A percentile compares a stretch with the other conserved stretches of the same genome.
These are phyloP conservation scores for Pentalonia nigronervosa DNA, from an alignment of 1,140 invertebrate species.

Conservation along the genomic window DNA sequence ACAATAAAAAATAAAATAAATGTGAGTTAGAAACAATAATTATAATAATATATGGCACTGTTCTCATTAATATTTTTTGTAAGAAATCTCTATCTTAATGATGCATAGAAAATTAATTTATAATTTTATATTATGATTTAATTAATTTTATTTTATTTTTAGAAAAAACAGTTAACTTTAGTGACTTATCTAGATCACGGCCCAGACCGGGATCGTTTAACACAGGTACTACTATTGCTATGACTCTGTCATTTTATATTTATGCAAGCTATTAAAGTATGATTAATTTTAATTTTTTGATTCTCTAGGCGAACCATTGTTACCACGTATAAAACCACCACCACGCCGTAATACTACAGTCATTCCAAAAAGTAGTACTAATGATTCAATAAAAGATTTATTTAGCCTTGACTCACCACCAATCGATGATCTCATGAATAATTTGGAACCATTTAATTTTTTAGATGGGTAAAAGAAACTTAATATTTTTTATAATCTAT, in stretches of 20 bases:
- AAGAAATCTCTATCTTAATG: background rate
- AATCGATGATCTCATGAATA: constrained; percentile 53
- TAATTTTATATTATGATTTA: background rate
- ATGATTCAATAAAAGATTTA: constrained; percentile 57
- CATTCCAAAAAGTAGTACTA: constrained; percentile 52
- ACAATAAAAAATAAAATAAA: background rate
- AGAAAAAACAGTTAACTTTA: constrained; percentile 50
- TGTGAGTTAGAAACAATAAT: background rate
- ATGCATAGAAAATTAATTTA: background rate
- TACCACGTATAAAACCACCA: constrained; percentile 60
- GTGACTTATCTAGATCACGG: constrained; percentile 63
- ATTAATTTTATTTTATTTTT: constrained; percentile 22
- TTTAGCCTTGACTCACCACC: constrained; percentile 57
- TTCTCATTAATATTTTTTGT: background rate
- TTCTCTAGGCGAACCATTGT: constrained; percentile 58
- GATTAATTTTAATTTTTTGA: constrained; percentile 46
- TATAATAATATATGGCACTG: background rate
- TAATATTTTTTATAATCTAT: background rate
- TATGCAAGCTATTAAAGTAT: constrained; percentile 9
- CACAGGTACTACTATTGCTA: constrained; percentile 61
- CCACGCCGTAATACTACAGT: constrained; percentile 27
- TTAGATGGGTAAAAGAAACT: constrained; percentile 39
- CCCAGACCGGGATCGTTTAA: constrained; percentile 68
- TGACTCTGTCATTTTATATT: background rate
- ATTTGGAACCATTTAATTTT: constrained; percentile 51